Evolutionary conservation across 2,888 invertebrate genomes (phyloP).

Genomic region (Chesias legatella): DNA sequence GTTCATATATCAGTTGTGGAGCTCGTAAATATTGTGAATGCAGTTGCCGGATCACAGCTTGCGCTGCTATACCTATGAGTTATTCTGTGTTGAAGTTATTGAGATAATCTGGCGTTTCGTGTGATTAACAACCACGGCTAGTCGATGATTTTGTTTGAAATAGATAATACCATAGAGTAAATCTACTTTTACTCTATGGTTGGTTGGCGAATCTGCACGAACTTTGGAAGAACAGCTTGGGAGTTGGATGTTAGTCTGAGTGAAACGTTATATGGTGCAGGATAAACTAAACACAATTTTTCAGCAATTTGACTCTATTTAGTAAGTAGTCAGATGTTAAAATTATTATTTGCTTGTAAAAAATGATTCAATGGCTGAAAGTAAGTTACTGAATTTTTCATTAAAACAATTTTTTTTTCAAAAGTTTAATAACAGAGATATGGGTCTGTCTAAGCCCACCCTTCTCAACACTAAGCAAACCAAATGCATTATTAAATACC

Average conservation of each 20-base stretch:
- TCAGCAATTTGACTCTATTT: no score
- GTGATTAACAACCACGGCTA: neutral
- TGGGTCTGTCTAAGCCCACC: constrained; percentile 40
- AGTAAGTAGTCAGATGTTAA: no score
- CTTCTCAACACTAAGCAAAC: constrained; percentile 58
- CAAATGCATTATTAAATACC: constrained; percentile 65
- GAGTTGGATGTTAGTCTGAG: no score
- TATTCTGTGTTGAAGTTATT: constrained; percentile 3
- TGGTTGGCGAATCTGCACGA: no score
- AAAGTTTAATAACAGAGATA: constrained; percentile 63
- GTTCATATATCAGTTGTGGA: constrained; percentile 64
- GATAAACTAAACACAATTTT: no score
- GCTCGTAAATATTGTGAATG: constrained; percentile 56
- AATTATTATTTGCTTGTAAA: no score
- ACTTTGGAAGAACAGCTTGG: no score
- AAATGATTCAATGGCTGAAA: no score
- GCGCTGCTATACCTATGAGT: neutral
- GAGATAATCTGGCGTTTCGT: constrained; percentile 5
- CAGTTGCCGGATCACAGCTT: constrained; percentile 28
- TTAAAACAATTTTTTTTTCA: no score
- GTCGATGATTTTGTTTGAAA: neutral
- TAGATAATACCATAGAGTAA: neutral
- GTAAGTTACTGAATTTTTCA: no score
- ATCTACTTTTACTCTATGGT: no score
- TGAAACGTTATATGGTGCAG: no score